Evolutionary conservation across 2,113 vertebrate species (phyloP).

Genomic region (Alouatta palliata): DNA sequence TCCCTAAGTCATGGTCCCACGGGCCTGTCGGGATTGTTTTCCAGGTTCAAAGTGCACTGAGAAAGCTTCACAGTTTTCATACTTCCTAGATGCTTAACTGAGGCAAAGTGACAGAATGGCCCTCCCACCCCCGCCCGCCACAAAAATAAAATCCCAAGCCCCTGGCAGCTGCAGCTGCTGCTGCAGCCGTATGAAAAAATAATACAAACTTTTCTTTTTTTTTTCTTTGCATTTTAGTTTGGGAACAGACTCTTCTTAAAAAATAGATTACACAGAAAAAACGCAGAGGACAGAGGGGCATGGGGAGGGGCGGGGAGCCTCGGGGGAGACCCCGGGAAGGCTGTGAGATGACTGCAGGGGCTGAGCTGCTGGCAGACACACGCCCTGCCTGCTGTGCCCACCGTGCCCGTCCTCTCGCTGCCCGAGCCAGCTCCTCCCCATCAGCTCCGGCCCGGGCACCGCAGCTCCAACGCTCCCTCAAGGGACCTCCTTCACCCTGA

Average conservation of each 20-base stretch:
- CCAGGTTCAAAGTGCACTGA: constrained; percentile 85
- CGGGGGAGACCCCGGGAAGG: not conserved
- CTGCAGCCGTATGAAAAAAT: constrained; percentile 85
- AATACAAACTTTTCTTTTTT: constrained; percentile 85
- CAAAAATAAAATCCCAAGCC: constrained; percentile 75
- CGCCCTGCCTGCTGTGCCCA: not conserved
- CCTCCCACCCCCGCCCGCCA: constrained; percentile 61
- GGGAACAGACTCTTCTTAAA: constrained; percentile 86
- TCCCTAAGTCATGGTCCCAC: not conserved
- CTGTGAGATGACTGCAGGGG: constrained; percentile 20
- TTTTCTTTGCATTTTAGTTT: too few species aligned
- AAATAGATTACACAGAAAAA: constrained; percentile 89
- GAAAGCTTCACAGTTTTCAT: constrained; percentile 87
- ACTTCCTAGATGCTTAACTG: constrained; percentile 84
- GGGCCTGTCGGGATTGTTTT: constrained; percentile 61
- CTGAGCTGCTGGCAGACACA: constrained; percentile 31
- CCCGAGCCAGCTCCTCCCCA: not conserved
- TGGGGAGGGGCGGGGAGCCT: constrained; percentile 63
- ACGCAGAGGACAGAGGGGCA: constrained; percentile 81
- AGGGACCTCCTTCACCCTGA: constrained; percentile 48
- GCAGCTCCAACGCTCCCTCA: not conserved
- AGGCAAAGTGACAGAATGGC: constrained; percentile 84
- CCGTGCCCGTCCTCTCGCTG: not conserved
- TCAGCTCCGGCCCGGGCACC: not conserved
- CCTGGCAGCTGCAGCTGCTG: constrained; percentile 75